Evolutionary conservation across 2,888 invertebrate species (phyloP).

Genomic region (Ormyrus thymus): DNA sequence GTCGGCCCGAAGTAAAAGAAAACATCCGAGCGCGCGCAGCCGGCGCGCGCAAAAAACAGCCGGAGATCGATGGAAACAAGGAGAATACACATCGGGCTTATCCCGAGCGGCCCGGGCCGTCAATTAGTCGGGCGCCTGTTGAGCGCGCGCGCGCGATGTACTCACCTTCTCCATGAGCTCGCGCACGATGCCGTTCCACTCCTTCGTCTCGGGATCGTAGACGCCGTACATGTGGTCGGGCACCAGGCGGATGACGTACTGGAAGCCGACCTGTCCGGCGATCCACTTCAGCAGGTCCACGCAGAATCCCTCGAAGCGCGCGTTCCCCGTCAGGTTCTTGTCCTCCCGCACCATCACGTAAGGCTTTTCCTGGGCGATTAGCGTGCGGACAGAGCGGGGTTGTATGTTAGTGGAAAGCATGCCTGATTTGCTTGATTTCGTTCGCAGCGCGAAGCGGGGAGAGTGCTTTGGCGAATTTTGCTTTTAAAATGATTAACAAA

Average conservation of each 20-base stretch:
- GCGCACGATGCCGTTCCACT: conserved; percentile 93
- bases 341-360: conserved; percentile 94
- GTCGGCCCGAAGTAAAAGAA: not conserved
- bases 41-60: no score
- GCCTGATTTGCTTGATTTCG: not conserved
- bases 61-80: no score
- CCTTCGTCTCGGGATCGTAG: conserved; percentile 88
- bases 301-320: conserved; percentile 93
- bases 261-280: conserved; percentile 90
- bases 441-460: no score
- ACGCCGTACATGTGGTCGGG: conserved; percentile 94
- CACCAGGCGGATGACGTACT: conserved; percentile 88
- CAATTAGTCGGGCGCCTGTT: no score
- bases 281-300: conserved; percentile 91
- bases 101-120: no score
- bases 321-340: conserved; percentile 90
- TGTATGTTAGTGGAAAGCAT: not conserved
- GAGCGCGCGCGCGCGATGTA: conserved; percentile 18
- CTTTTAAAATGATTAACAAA: no score
- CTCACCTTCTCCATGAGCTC: conserved; percentile 90
- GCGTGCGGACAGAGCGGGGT: not conserved
- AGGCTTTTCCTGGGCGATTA: conserved; percentile 83
- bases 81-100: no score
- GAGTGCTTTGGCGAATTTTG: no score
- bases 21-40: not conserved